Evolutionary conservation across 1,140 invertebrate genomes (phyloP).

Genomic region (Micrasema longulum): DNA sequence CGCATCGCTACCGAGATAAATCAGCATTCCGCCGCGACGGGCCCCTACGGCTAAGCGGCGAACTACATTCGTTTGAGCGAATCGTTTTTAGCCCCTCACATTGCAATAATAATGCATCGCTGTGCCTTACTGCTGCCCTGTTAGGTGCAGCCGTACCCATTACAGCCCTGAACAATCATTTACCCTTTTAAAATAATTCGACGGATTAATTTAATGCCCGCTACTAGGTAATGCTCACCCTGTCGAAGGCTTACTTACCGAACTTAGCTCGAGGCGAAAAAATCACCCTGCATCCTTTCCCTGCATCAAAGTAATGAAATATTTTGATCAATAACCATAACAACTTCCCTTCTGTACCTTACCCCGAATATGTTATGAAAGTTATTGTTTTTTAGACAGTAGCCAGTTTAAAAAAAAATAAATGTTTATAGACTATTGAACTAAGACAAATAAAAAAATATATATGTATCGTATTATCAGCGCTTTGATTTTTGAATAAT

Average conservation of each 20-base stretch:
- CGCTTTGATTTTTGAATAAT: no score
- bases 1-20: no score
- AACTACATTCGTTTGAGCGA: slow-evolving; percentile 21
- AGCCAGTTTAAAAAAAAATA: no score
- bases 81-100: slow-evolving; percentile 16
- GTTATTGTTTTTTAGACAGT: no score
- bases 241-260: slow-evolving; percentile 13
- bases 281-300: no score
- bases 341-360: no score
- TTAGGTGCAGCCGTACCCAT: slow-evolving; percentile 11
- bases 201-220: slow-evolving; percentile 33
- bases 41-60: neutral
- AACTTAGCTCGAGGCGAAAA: neutral
- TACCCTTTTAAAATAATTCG: slow-evolving; percentile 35
- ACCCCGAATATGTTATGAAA: no score
- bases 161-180: slow-evolving; percentile 19
- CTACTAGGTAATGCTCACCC: slow-evolving; percentile 3
- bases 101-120: neutral
- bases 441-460: no score
- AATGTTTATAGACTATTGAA: no score
- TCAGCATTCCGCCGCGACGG: neutral
- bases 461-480: no score
- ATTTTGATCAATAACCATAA: no score
- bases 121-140: slow-evolving; percentile 17
- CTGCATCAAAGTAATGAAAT: no score